Base-by-base conservation (phyloP, 2,797 vertebrate species). In the Micropoecilia bifurca region DNA sequence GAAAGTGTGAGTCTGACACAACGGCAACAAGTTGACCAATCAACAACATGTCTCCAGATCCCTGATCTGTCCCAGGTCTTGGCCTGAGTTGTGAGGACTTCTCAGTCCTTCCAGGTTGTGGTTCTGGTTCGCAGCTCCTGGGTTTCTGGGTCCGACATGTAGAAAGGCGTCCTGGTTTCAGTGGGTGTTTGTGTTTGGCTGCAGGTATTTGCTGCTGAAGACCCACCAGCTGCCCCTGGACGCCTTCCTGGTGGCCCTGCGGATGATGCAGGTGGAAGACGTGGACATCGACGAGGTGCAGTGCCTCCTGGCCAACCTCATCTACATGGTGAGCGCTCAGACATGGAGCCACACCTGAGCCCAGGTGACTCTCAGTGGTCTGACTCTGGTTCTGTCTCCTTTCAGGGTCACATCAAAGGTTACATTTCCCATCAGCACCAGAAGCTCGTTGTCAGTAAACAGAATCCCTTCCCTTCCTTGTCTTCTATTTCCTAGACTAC, bases 351-450 rank as follows among this genome's bases (percentile, higher is more conserved):
- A 5, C 48, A 71, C 69, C 74, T 57, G 78, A 41, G 25, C 25
- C 10, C 46, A 16, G 36, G n/a, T 28, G 45, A 43, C 5, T 22
- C 39, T 30, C n/a, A 0, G 6, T 1, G 25, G 2, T 20, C 59
- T 76, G 69, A 8, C n/a, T 73, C n/a, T 53, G 74, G n/a, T 80
- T 73, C 50, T 74, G 6, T 87, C 9, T 66, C 85, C 13, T 88
- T 73, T 33, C 93, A 99, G 98, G 98, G 99, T 80, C 98, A 99
- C 91, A 99, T 99, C 84, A 99, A 99, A 93, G 99, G 98, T 74
- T 99, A 99, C 90, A 98, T 99, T 89, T 99, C 99, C 30, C 97
- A 99, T 79, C 99, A 99, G 91, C 98, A 99, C 92, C 98, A 99
- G 94, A 99, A 99, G 87, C 96, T 99, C 20, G 99, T 99, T 5